phyloP scores from a whole-genome alignment of 2,113 vertebrate species.

The Noturus placidus region DNA sequence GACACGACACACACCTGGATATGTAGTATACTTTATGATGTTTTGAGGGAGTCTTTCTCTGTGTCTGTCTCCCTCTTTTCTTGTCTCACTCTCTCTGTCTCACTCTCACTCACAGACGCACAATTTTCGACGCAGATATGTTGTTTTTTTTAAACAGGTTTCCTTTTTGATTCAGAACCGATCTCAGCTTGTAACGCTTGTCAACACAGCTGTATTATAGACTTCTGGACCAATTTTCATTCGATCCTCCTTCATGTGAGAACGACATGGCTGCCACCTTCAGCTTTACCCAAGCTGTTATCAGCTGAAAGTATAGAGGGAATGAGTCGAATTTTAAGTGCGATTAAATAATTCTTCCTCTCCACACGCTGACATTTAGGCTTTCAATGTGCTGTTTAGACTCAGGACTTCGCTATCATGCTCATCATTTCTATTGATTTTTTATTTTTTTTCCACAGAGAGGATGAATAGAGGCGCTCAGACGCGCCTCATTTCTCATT shows the following conservation, averaged over 20 bases:
- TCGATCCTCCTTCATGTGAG: not conserved
- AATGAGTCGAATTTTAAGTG: constrained; percentile 9
- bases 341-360: constrained; percentile 13
- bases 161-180: not conserved
- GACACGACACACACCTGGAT: not conserved
- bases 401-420: constrained; percentile 30
- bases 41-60: not conserved
- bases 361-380: constrained; percentile 51
- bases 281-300: not conserved
- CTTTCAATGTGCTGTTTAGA: constrained; percentile 44
- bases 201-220: not conserved
- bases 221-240: not conserved
- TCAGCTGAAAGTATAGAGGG: not conserved
- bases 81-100: not conserved
- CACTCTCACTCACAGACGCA: not conserved
- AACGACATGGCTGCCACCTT: not conserved
- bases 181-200: not conserved
- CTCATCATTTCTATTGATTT: constrained; percentile 50
- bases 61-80: too few relatives aligned
- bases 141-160: too few relatives aligned
- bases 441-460: not conserved
- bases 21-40: not conserved
- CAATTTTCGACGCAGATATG: not conserved
- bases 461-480: constrained; percentile 5
- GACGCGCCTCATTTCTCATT: constrained; percentile 12